A percentile compares a stretch with the other conserved stretches of the same genome.
Evolutionary conservation across 2,797 vertebrate species (phyloP).

Genomic region (Meriones psammophilus): DNA sequence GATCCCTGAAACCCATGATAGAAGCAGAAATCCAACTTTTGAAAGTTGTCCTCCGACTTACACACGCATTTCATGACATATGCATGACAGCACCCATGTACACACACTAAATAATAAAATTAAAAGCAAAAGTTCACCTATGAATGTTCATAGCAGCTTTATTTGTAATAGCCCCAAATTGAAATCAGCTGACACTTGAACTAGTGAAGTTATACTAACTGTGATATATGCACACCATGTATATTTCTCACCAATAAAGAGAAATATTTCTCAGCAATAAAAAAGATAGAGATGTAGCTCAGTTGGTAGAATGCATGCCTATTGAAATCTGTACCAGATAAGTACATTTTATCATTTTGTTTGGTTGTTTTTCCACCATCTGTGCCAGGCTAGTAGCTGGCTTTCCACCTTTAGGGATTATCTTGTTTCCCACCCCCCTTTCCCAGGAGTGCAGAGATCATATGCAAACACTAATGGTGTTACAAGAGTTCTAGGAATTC

Average conservation of each 20-base stretch:
- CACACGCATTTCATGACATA: background rate
- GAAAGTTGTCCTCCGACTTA: background rate
- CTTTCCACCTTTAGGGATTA: background rate
- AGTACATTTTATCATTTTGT: background rate
- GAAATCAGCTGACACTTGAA: slow-evolving; percentile 45
- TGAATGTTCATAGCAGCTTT: slow-evolving; percentile 46
- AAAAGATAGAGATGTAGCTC: background rate
- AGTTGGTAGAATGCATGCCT: background rate
- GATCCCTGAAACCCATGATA: background rate
- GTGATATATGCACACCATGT: background rate
- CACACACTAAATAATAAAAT: background rate
- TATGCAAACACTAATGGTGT: background rate
- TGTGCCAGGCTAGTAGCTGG: background rate
- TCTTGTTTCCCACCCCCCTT: background rate
- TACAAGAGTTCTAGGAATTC: background rate
- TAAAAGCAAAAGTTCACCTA: background rate
- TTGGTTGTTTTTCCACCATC: background rate
- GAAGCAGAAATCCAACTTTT: background rate
- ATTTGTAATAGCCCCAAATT: slow-evolving; percentile 55
- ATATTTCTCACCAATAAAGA: background rate
- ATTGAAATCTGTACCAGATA: slow-evolving; percentile 2
- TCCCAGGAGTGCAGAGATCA: background rate
- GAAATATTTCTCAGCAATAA: background rate
- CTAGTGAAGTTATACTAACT: background rate
- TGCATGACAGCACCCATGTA: background rate